Base-by-base conservation (phyloP, 2,888 invertebrate genomes). In the Cylindroiulus punctatus region DNA sequence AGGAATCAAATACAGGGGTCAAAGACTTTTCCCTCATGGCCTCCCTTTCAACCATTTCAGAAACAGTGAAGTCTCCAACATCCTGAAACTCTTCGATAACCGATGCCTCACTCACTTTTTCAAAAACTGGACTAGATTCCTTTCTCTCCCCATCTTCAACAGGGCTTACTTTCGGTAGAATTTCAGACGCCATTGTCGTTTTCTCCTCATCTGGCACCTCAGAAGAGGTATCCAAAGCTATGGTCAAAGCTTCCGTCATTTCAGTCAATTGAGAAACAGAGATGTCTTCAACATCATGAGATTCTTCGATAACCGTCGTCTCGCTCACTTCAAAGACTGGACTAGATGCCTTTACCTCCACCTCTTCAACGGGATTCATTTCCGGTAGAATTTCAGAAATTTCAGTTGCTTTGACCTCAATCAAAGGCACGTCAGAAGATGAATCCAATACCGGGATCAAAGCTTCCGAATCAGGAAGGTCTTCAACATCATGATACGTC, bases 1-100 rank as follows among this genome's bases (percentile, higher is more conserved):
- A 65, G 19, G n/a, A 52, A 65, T 22, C 65, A 8, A 65, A 10
- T 65, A 26, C 22, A 4, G 52, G 52, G 12, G 65, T 65, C 26
- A 65, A 22, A 65, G 65, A 26, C 65, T 83, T 81, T 81, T 81
- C 76, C 86, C 87, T 57, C 83, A n/a, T 65, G 36, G 42, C 14
- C 76, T 40, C 47, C 81, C n/a, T 42, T 85, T 86, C 85, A 47
- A 47, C 17, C 81, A 42, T 32, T 86, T 87, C 86, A 82, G 40
- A 47, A 82, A 83, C 30, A 32, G n/a, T 82, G 2, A 17, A 32
- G 22, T 82, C 86, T n/a, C n/a, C n/a, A n/a, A n/a, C n/a, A n/a
- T n/a, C n/a, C n/a, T n/a, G n/a, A n/a, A n/a, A n/a, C n/a, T n/a
- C n/a, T n/a, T n/a, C n/a, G n/a, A n/a, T n/a, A n/a, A n/a, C n/a